Evolutionary conservation across 1,140 invertebrate genomes (phyloP).

Genomic region (Probaryconus sp.): DNA sequence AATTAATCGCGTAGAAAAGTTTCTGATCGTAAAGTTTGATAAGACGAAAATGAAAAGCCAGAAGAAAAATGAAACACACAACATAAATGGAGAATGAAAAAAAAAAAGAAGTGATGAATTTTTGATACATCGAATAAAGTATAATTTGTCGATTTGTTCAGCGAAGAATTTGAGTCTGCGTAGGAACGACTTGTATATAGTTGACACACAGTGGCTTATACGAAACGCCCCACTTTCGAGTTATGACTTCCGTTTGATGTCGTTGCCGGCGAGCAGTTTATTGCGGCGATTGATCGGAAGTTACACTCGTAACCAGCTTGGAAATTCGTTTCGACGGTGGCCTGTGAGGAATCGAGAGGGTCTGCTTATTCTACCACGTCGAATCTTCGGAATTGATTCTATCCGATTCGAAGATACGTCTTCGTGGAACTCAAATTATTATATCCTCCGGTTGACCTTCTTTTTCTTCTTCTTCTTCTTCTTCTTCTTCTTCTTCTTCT

Average conservation of each 20-base stretch:
- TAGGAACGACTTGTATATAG: slow-evolving; percentile 15
- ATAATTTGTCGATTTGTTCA: slow-evolving; percentile 40
- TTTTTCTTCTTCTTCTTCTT: too few species aligned
- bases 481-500: slow-evolving; percentile 23
- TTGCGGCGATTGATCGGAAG: slow-evolving; percentile 63
- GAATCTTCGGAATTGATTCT: slow-evolving; percentile 47
- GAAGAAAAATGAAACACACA: too few species aligned
- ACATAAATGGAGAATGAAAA: too few species aligned
- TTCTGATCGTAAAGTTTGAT: too few species aligned
- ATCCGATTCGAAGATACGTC: slow-evolving; percentile 38
- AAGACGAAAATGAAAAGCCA: too few species aligned
- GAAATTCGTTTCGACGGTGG: slow-evolving; percentile 53
- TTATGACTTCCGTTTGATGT: slow-evolving; percentile 63
- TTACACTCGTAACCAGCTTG: slow-evolving; percentile 51
- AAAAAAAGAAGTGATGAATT: too few species aligned
- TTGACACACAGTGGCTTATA: slow-evolving; percentile 42
- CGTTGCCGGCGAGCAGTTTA: slow-evolving; percentile 57
- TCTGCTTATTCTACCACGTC: slow-evolving; percentile 51
- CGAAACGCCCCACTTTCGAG: slow-evolving; percentile 44
- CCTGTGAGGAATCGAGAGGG: slow-evolving; percentile 41
- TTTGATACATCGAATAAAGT: slow-evolving; percentile 24
- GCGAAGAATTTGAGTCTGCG: slow-evolving; percentile 6
- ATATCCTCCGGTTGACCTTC: slow-evolving; percentile 6
- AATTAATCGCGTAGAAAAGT: too few species aligned
- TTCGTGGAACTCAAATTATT: slow-evolving; percentile 38